These are phyloP conservation scores for Pangasius larnaudii DNA, from an alignment of 2,797 vertebrate genomes.

Conservation along the genomic window DNA sequence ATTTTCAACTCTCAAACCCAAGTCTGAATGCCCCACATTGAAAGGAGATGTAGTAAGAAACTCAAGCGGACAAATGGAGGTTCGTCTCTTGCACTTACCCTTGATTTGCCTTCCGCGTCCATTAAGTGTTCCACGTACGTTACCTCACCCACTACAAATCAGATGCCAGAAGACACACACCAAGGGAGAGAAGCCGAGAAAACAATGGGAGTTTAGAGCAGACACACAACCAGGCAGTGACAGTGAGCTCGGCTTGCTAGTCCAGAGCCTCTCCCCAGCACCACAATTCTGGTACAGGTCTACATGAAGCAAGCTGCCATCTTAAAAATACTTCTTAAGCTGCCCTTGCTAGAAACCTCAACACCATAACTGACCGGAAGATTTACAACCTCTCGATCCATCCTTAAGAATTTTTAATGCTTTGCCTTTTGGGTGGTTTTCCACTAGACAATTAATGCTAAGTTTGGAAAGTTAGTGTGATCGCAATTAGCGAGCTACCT, in stretches of 20 bases:
- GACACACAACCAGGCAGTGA: conserved; percentile 92
- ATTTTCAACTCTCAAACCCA: conserved; percentile 75
- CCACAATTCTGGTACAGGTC: conserved; percentile 93
- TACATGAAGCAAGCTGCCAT: conserved; percentile 82
- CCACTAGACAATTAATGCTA: conserved; percentile 45
- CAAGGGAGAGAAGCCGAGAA: conserved; percentile 99
- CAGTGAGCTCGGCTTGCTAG: conserved; percentile 90
- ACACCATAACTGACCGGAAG: conserved; percentile 72
- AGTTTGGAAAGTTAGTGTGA: conserved; percentile 11
- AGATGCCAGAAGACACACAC: conserved; percentile 99
- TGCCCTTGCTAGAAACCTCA: conserved; percentile 73
- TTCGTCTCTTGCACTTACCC: conserved; percentile 96
- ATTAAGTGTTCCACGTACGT: conserved; percentile 99
- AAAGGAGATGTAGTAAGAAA: conserved; percentile 66
- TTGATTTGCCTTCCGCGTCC: conserved; percentile 99
- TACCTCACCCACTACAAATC: conserved; percentile 99
- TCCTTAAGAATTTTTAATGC: conserved; percentile 60
- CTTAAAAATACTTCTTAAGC: conserved; percentile 73
- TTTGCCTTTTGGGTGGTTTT: conserved; percentile 59
- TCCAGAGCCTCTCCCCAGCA: conserved; percentile 89
- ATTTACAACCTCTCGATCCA: conserved; percentile 63
- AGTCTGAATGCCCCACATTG: conserved; percentile 71
- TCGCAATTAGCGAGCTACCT: conserved; percentile 51
- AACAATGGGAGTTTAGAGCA: conserved; percentile 99
- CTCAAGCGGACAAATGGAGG: conserved; percentile 81